A percentile compares a stretch with the other conserved stretches of the same genome.
Evolutionary conservation across 2,113 vertebrate species (phyloP).

Genomic region (Pluvianellus socialis): DNA sequence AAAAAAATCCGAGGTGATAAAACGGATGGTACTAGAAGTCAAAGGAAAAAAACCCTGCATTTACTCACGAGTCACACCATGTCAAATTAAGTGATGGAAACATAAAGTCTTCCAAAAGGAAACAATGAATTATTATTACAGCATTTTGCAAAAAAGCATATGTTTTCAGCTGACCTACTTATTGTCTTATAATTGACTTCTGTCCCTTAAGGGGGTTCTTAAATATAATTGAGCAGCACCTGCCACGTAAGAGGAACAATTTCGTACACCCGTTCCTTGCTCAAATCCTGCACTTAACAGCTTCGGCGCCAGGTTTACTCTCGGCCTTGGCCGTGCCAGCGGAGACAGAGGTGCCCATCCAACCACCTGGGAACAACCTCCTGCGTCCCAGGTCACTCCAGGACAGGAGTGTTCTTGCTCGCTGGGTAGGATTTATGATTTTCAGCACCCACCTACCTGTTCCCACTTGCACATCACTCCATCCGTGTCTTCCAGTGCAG

Average conservation of each 20-base stretch:
- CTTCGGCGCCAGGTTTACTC: not conserved
- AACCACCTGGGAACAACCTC: not conserved
- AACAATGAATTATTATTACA: not conserved
- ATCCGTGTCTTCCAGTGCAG: not conserved
- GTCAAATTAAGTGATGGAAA: not conserved
- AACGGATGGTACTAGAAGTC: not conserved
- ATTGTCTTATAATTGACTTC: constrained; percentile 73
- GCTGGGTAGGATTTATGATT: not conserved
- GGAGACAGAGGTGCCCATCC: not conserved
- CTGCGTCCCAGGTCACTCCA: not conserved
- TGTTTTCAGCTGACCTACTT: constrained; percentile 75
- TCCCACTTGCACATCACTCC: not conserved
- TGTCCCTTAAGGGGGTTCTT: constrained; percentile 69
- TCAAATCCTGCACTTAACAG: not conserved
- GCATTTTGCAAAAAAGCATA: not conserved
- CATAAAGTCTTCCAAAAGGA: not conserved
- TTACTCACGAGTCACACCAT: not conserved
- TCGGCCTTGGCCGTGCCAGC: not conserved
- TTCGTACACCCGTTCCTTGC: not conserved
- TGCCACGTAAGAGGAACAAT: constrained; percentile 44
- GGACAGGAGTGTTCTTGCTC: not conserved
- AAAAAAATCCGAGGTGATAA: not conserved
- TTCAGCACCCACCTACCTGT: not conserved
- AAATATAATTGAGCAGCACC: constrained; percentile 72
- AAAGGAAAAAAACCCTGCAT: not conserved